Evolutionary conservation across 2,113 vertebrate genomes (phyloP).

Genomic region (Climacteris rufus): DNA sequence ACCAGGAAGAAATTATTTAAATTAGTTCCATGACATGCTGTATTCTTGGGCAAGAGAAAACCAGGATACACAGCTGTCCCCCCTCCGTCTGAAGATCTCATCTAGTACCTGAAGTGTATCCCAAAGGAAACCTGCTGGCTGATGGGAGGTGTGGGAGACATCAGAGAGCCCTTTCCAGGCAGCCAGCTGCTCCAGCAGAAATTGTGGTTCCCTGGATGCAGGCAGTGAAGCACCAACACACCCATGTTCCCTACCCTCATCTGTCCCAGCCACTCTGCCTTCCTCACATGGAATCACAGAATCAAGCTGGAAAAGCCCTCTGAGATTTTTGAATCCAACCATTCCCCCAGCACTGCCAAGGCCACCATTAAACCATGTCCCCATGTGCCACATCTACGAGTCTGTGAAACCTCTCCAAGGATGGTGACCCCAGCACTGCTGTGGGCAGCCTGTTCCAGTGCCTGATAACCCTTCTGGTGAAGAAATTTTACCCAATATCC

Average conservation of each 20-base stretch:
- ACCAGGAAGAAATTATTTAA: not conserved
- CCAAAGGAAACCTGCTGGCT: not conserved
- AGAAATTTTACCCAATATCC: not conserved
- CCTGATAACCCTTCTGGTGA: not conserved
- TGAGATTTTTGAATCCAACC: not conserved
- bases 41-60: not conserved
- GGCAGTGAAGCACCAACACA: not conserved
- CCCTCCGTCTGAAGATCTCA: not conserved
- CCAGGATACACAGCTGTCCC: not conserved
- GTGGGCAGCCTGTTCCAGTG: not conserved
- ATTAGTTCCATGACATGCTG: not conserved
- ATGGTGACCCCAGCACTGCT: not conserved
- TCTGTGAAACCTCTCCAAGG: not conserved
- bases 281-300: not conserved
- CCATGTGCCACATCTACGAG: not conserved
- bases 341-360: not conserved
- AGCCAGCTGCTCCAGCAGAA: rapidly evolving
- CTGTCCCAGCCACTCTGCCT: not conserved
- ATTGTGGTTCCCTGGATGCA: not conserved
- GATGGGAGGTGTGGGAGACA: not conserved
- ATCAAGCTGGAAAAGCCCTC: not conserved
- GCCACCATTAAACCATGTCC: not conserved
- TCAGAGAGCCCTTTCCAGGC: not conserved
- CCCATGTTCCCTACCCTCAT: rapidly evolving
- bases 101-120: rapidly evolving